Evolutionary conservation across 92 coral and sea anemone genomes (phyloP).

Genomic region (Siderastrea siderea): DNA sequence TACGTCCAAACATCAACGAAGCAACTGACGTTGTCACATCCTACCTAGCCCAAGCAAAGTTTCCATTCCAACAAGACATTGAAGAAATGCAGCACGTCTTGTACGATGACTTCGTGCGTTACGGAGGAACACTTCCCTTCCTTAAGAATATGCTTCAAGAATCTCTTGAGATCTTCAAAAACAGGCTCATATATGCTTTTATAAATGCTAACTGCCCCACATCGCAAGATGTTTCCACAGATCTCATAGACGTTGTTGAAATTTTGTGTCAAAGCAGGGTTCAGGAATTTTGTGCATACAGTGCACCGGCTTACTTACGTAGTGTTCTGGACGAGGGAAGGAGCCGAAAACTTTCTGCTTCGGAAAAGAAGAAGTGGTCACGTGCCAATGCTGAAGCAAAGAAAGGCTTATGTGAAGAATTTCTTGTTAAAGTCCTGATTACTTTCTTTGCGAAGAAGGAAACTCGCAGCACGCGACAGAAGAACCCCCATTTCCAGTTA

Average conservation of each 20-base stretch:
- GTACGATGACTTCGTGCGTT: neutral
- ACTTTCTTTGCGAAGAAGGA: neutral
- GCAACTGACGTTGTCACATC: neutral
- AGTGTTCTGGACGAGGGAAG: neutral
- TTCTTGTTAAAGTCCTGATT: neutral
- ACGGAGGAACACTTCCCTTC: neutral
- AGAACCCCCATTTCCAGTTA: constrained; percentile 6
- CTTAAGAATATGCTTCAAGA: neutral
- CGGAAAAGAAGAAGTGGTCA: neutral
- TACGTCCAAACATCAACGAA: neutral
- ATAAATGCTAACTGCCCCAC: neutral
- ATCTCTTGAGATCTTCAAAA: neutral
- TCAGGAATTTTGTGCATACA: neutral
- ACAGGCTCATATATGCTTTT: neutral
- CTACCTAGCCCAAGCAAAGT: neutral
- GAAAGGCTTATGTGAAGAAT: neutral
- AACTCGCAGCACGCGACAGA: neutral
- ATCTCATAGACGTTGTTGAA: constrained; percentile 1
- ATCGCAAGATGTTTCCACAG: neutral
- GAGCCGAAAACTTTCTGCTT: neutral
- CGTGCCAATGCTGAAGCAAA: neutral
- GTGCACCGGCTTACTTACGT: neutral
- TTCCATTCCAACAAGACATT: neutral
- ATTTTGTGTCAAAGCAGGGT: constrained; percentile 1
- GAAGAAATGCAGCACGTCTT: neutral